phyloP scores from a whole-genome alignment of 1,140 invertebrate species.

The Tetranychus cinnabarinus region DNA sequence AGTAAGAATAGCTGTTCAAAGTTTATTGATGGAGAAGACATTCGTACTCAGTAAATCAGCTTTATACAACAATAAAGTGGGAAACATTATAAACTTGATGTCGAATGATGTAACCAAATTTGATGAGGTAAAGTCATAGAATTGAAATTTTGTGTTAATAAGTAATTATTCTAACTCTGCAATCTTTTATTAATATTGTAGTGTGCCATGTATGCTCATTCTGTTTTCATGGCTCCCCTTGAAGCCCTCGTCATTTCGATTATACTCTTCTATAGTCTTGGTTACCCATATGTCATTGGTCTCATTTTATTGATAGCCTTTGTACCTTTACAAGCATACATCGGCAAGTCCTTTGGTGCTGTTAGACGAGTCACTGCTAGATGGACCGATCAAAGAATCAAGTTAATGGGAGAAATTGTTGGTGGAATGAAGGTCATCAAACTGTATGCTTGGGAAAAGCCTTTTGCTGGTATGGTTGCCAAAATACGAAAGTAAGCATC shows the following conservation, averaged over 20 bases:
- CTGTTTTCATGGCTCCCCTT: slow-evolving; percentile 3
- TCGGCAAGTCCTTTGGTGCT: slow-evolving; percentile 7
- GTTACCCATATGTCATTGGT: slow-evolving; percentile 16
- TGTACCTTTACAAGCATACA: slow-evolving; percentile 8
- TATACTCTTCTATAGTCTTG: slow-evolving; percentile 13
- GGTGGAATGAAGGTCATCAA: slow-evolving; percentile 62
- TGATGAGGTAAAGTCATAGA: slow-evolving; percentile 5
- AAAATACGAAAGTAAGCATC: slow-evolving; percentile 29
- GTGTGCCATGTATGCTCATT: not conserved
- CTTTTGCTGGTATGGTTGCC: slow-evolving; percentile 39
- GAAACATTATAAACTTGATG: slow-evolving; percentile 72
- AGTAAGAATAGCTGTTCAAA: slow-evolving; percentile 24
- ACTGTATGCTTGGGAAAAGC: slow-evolving; percentile 51
- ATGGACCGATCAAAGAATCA: slow-evolving; percentile 55
- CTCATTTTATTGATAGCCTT: slow-evolving; percentile 6
- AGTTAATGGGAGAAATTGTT: slow-evolving; percentile 74
- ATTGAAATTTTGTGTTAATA: not conserved
- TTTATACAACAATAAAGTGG: slow-evolving; percentile 46
- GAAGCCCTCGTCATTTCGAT: slow-evolving; percentile 7
- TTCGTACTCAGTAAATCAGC: slow-evolving; percentile 26
- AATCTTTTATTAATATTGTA: not conserved
- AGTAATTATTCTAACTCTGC: not conserved
- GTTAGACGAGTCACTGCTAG: slow-evolving; percentile 34
- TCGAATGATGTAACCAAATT: slow-evolving; percentile 42
- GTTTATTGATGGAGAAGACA: slow-evolving; percentile 26